These are phyloP conservation scores for Sapajus apella DNA, from an alignment of 2,113 vertebrate species.

Conservation along the genomic window DNA sequence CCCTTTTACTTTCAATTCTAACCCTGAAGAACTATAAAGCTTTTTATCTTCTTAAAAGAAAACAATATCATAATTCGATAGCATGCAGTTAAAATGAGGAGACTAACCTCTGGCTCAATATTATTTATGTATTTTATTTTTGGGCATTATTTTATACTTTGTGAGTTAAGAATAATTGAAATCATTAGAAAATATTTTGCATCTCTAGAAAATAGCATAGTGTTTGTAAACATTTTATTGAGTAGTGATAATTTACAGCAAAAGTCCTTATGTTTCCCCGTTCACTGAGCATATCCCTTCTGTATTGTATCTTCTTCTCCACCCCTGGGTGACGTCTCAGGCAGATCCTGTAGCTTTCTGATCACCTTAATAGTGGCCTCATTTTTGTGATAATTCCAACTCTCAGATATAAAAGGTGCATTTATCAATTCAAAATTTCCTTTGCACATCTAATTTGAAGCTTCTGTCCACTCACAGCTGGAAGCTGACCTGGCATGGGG, in stretches of 20 bases:
- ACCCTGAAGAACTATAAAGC: not conserved
- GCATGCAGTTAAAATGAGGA: not conserved
- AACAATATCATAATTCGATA: not conserved
- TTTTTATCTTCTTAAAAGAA: not conserved
- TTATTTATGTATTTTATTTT: not conserved
- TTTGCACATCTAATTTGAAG: not conserved
- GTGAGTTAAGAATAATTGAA: not conserved
- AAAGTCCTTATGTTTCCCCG: rapidly evolving
- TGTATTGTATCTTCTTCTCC: not conserved
- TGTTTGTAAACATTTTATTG: not conserved
- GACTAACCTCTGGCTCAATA: not conserved
- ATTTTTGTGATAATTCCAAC: not conserved
- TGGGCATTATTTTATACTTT: not conserved
- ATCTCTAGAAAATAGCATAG: not conserved
- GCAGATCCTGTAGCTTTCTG: not conserved
- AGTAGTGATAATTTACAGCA: not conserved
- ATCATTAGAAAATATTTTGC: not conserved
- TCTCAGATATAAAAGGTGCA: not conserved
- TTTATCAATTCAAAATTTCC: not conserved
- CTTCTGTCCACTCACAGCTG: not conserved
- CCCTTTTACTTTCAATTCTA: not conserved
- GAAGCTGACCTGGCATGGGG: not conserved
- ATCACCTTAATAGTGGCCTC: not conserved
- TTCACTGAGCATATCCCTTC: not conserved
- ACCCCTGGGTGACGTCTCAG: not conserved